Base-by-base conservation (phyloP, 2,113 vertebrate genomes). In the Mobula hypostoma region DNA sequence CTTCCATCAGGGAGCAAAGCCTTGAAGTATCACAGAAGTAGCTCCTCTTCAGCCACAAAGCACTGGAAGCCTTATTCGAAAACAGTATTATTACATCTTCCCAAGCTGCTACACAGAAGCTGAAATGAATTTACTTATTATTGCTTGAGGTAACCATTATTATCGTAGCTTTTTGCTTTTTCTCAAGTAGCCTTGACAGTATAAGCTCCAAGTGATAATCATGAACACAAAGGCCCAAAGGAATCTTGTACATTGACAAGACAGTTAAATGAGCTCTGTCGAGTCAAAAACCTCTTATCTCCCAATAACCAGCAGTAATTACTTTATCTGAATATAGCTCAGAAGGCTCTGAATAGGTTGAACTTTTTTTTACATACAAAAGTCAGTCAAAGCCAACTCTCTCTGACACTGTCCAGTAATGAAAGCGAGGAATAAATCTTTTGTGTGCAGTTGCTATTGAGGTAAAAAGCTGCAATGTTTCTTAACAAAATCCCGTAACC, bases 181-280 rank as follows among this genome's bases (percentile, higher is more conserved):
- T 96, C 97, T 97, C 95, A 97, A 96, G 96, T 95, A 96, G 95
- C 94, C 96, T 95, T 96, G 96, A 95, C 96, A 96, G 96, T 96
- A 96, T 96, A 97, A 96, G 95, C 95, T 96, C 97, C 96, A 97
- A 97, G 96, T 97, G 97, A 97, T 97, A 97, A 97, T 97, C 97
- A 97, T 97, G 96, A 97, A 96, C 95, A 96, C 96, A 97, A 97
- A 97, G 96, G 96, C 96, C 94, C 97, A 97, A 95, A 96, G 97
- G 96, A 96, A 96, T 96, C 96, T 96, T 96, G 96, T 27, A 29
- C 96, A 96, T 95, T 96, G 94, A 95, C 96, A 95, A 97, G 95
- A 95, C 95, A 97, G 95, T 95, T 95, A 97, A 97, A 97, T 96
- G 96, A 97, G 97, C 96, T 96, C 96, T 1, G 94, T 95, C 96